Evolutionary conservation across 2,113 vertebrate species (phyloP), one percentile per base, ranked within the genome.

Genomic region (Cepphus grylle): DNA sequence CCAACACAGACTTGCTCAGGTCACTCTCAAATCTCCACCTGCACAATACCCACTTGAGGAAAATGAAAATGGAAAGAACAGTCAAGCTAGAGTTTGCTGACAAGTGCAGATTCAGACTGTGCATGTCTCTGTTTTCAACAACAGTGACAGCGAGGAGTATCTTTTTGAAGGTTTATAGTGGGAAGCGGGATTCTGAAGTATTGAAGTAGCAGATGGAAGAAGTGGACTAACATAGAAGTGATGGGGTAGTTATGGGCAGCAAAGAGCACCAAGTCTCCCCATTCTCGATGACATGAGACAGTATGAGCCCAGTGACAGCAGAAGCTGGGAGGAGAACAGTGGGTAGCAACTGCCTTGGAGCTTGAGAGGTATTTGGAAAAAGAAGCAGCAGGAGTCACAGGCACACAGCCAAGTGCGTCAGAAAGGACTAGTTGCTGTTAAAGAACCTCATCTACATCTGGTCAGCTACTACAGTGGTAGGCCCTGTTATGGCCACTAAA

Each of bases 341-440:
- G 42, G 40, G 19, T 25, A 70, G 21, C 18, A 47, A 16, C 21
- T 19, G 9, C 40, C 27, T 29, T 27, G 27, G 53, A 62, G 18
- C 36, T 40, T 55, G 34, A 73, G 63, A 70, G 4, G 58, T 20
- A 11, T 36, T 50, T 40, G 65, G 52, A 52, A n/a, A 63, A 58
- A 89, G 52, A 6, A 84, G 69, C 42, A 70, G 42, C 45, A 81
- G 59, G 15, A 80, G 36, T 11, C 36, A 43, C 52, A 50, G 21
- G 9, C 10, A 19, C 0, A 1, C 22, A 74, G n/a, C 8, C 1
- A 6, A 73, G 40, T 3, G 9, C 32, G 12, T 38, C 12, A 59
- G 56, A 30, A 52, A 63, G 15, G 25, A 38, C 22, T 15, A 43
- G 26, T 3, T 52, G 61, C 38, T 89, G 27, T 50, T 36, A 11